These are phyloP conservation scores for Drosophila niveifrons DNA, from an alignment of 2,888 invertebrate genomes.

Conservation along the genomic window DNA sequence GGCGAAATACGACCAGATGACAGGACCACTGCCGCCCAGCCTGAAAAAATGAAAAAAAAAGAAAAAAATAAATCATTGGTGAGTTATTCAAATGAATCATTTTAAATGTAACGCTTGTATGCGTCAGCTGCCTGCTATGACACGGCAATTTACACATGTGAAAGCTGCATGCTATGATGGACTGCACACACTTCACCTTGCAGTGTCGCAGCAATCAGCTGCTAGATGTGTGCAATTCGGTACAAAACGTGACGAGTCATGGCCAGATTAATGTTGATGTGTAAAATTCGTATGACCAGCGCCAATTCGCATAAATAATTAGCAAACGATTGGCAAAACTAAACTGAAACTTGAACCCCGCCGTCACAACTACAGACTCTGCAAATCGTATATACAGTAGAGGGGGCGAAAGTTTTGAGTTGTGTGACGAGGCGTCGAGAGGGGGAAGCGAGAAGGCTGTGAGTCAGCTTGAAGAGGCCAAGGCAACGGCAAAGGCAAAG, in stretches of 20 bases:
- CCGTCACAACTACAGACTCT: slow-evolving; percentile 9
- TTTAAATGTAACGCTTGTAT: neutral
- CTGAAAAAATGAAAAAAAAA: slow-evolving; percentile 54
- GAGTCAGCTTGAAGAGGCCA: slow-evolving; percentile 43
- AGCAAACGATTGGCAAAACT: slow-evolving; percentile 71
- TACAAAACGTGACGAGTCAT: slow-evolving; percentile 48
- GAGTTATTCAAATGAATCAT: neutral
- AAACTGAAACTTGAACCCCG: slow-evolving; percentile 39
- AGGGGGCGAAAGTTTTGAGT: neutral
- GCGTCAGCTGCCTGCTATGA: slow-evolving; percentile 1
- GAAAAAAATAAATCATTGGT: neutral
- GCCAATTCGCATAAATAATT: slow-evolving; percentile 60
- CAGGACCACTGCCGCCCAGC: slow-evolving; percentile 88
- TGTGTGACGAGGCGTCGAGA: neutral
- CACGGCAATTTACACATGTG: neutral
- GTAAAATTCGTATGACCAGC: slow-evolving; percentile 39
- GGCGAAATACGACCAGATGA: slow-evolving; percentile 97
- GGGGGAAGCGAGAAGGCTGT: slow-evolving; percentile 29
- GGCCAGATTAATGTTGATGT: slow-evolving; percentile 54
- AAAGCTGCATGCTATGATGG: neutral
- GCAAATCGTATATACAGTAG: slow-evolving; percentile 16
- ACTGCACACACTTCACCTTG: neutral
- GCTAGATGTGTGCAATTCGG: neutral
- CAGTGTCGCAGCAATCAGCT: slow-evolving; percentile 43
- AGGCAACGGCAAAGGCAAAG: neutral